Base-by-base conservation (phyloP, 2,888 invertebrate genomes). In the Lathronympha strigana region DNA sequence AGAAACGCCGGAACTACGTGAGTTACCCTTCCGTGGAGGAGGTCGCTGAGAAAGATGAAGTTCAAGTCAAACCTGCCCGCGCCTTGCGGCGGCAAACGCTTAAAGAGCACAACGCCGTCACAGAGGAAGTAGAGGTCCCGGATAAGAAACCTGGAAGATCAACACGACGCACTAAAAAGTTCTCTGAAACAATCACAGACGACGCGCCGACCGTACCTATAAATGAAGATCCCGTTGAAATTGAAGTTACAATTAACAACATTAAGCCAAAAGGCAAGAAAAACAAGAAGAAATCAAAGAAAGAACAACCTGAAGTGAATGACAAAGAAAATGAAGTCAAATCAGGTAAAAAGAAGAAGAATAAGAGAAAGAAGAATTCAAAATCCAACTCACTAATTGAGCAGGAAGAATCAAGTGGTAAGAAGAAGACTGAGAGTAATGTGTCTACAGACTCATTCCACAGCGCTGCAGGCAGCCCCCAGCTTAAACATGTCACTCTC, bases 401-500 rank as follows among this genome's bases (percentile, higher is more conserved):
- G 49, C 74, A 77, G 55, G 62, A 66, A 47, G 67, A 69, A 38
- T 62, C 67, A 23, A 19, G 57, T 19, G 55, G 66, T 50, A 72
- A 67, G 25, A 66, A 25, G 31, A 60, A 54, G 15, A 81, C 84
- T 63, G 76, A 72, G 38, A 82, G 79, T 57, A 76, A 75, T 61
- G 71, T 71, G 28, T 88, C 88, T 9, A 57, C 72, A n/a, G 88
- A 89, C 31, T 89, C 90, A 15, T 89, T 84, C 61, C 83, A 89
- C 66, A 90, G 88, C 68, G 89, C 89, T 83, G 83, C 84, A 3
- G 85, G 83, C 81, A 90, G 88, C 75, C 85, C 84, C 43, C 38
- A 38, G 47, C 23, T 13, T n/a, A 11, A 49, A 13, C 19, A 45
- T 17, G 31, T 36, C 2, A 11, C 45, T 19, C 51, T 45, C n/a